phyloP scores from a whole-genome alignment of 2,888 invertebrate genomes.

The Drosophila merina region DNA sequence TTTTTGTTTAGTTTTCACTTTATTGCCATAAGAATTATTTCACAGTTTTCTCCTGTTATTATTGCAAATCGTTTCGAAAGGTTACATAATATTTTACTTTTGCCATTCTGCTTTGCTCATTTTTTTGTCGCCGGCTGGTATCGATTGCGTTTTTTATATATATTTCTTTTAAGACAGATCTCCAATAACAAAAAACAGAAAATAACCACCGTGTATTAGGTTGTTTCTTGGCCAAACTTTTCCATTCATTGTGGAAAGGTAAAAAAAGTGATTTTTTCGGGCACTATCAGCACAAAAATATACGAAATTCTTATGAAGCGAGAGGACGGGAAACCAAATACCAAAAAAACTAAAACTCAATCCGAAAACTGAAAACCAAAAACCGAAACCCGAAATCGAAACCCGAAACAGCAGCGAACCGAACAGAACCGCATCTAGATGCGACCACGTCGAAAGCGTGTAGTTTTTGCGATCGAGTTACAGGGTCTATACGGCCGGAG shows the following conservation, averaged over 20 bases:
- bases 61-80: constrained; percentile 7
- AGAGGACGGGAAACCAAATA: constrained; percentile 1
- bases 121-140: constrained; percentile 20
- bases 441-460: constrained; percentile 38
- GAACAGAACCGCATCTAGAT: constrained; percentile 12
- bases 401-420: constrained; percentile 3
- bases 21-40: constrained; percentile 12
- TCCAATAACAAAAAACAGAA: constrained; percentile 24
- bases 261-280: constrained; percentile 11
- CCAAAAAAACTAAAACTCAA: constrained; percentile 1
- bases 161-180: constrained; percentile 10
- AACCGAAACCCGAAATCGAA: too few species aligned
- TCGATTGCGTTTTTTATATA: constrained; percentile 4
- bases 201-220: background rate
- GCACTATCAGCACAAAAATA: constrained; percentile 26
- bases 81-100: constrained; percentile 47
- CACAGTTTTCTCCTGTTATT: constrained; percentile 11
- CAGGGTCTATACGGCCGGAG: constrained; percentile 21
- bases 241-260: constrained; percentile 18
- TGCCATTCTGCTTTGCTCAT: constrained; percentile 32
- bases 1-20: background rate
- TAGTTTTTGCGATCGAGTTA: constrained; percentile 59
- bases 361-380: constrained; percentile 13
- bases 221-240: constrained; percentile 28
- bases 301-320: constrained; percentile 1